Conservation (phyloP, 2,888 invertebrate genomes). For the Protodeltote pygarga region DNA sequence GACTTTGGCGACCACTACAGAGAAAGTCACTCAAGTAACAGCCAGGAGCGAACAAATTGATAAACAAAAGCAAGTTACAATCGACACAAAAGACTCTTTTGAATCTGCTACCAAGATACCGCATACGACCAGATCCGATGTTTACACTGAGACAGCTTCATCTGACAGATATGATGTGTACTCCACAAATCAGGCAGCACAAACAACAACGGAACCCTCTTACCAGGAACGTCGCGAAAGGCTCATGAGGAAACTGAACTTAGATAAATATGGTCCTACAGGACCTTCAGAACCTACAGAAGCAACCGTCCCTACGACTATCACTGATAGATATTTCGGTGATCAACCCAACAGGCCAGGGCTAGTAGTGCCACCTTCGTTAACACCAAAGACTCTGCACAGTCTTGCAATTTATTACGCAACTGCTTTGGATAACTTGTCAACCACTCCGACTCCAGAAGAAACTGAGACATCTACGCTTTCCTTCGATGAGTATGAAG, state of each 20-base stretch:
- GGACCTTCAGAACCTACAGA: conserved; percentile 82
- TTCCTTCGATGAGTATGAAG: conserved; percentile 69
- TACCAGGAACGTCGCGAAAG: conserved; percentile 90
- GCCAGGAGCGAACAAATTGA: conserved; percentile 58
- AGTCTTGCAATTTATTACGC: conserved; percentile 94
- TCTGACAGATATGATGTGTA: conserved; percentile 65
- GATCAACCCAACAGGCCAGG: conserved; percentile 85
- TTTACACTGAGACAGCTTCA: conserved; percentile 61
- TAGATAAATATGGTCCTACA: conserved; percentile 80
- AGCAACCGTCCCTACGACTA: conserved; percentile 70
- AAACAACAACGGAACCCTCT: conserved; percentile 69
- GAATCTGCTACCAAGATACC: conserved; percentile 81
- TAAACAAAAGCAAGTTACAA: conserved; percentile 54
- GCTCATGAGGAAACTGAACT: conserved; percentile 90
- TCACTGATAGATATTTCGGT: conserved; percentile 80
- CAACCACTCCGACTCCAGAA: conserved; percentile 73
- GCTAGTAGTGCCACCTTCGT: conserved; percentile 90
- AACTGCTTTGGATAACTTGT: conserved; percentile 88
- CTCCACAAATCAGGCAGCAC: conserved; percentile 57
- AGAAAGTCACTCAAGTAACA: conserved; percentile 61
- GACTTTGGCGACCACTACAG: conserved; percentile 58
- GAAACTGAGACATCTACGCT: conserved; percentile 69
- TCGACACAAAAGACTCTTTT: conserved; percentile 66
- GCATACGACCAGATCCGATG: conserved; percentile 62
- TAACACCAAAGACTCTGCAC: conserved; percentile 92